These are phyloP conservation scores for Cataglyphis altisquamis DNA, from an alignment of 2,888 invertebrate genomes.

Conservation along the genomic window DNA sequence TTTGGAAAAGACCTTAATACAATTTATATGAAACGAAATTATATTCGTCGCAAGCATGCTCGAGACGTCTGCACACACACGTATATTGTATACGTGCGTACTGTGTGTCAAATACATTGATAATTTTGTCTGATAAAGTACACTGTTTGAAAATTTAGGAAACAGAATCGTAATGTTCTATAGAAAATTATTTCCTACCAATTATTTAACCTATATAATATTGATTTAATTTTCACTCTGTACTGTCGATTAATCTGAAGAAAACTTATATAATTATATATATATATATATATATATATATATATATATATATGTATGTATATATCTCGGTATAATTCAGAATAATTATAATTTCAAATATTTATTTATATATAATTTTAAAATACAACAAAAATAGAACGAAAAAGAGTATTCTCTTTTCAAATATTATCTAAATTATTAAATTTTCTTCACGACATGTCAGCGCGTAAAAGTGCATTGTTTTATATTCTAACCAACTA, in stretches of 20 bases:
- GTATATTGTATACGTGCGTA: not conserved
- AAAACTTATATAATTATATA: not conserved
- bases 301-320: too few species aligned
- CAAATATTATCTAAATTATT: constrained; percentile 15
- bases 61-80: not conserved
- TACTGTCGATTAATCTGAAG: not conserved
- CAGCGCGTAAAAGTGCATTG: not conserved
- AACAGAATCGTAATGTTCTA: not conserved
- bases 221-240: not conserved
- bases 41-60: constrained; percentile 4
- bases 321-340: not conserved
- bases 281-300: too few species aligned
- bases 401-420: not conserved
- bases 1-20: constrained; percentile 23
- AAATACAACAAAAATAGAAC: not conserved
- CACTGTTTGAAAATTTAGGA: not conserved
- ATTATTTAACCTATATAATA: not conserved
- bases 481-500: not conserved
- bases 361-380: not conserved
- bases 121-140: not conserved
- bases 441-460: not conserved
- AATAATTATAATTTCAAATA: not conserved
- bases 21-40: not conserved
- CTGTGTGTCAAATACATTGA: not conserved
- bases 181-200: not conserved